These are phyloP conservation scores for Petrocephalus zakoni DNA, from an alignment of 2,113 vertebrate genomes.

Conservation along the genomic window DNA sequence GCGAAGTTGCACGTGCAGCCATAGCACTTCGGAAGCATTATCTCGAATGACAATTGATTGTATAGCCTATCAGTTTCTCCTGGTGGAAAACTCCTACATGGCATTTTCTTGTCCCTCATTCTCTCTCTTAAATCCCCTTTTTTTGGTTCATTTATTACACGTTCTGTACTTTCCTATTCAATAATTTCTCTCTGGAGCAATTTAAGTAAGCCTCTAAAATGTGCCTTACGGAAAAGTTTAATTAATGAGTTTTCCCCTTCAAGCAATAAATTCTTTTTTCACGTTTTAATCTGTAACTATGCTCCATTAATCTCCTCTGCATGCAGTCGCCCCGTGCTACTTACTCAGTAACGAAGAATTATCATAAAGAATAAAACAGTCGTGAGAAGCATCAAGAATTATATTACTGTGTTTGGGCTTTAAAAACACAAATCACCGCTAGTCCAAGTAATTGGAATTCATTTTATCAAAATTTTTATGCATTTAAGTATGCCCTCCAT, in stretches of 20 bases:
- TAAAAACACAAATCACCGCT: not conserved
- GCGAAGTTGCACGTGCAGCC: not conserved
- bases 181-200: not conserved
- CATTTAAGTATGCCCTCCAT: not conserved
- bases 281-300: conserved; percentile 1
- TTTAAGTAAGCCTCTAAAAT: not conserved
- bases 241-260: not conserved
- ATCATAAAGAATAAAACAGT: not conserved
- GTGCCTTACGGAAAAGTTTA: not conserved
- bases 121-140: not conserved
- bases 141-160: not conserved
- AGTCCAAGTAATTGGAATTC: not conserved
- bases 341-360: not conserved
- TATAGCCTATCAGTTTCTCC: not conserved
- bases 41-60: not conserved
- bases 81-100: not conserved
- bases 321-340: not conserved
- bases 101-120: not conserved
- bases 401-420: not conserved
- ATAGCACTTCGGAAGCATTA: not conserved
- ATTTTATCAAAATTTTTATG: not conserved
- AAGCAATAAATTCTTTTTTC: not conserved
- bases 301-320: not conserved
- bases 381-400: not conserved
- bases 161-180: not conserved